Percentiles rank a stretch among this genome's conserved stretches.
phyloP scores from a whole-genome alignment of 2,888 invertebrate species.

The Temnothorax unifasciatus region DNA sequence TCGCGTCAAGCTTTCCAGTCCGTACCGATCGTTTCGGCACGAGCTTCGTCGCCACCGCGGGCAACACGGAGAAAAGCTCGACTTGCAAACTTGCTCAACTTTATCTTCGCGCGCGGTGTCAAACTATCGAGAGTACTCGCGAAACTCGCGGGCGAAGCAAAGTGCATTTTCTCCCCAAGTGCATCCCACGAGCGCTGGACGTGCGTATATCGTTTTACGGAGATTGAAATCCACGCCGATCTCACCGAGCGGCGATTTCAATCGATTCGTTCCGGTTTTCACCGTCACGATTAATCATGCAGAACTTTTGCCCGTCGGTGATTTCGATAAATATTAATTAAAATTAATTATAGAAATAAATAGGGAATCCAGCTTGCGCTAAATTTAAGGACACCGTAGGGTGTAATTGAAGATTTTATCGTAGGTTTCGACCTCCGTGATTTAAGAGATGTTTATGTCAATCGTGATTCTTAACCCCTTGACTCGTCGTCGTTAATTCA shows the following conservation, averaged over 20 bases:
- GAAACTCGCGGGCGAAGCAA: conserved; percentile 8
- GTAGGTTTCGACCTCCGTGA: conserved; percentile 17
- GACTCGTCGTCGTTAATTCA: not conserved
- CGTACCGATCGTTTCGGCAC: conserved; percentile 3
- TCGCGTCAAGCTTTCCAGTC: conserved; percentile 15
- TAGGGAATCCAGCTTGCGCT: no score
- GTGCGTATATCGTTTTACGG: conserved; percentile 32
- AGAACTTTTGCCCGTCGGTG: not conserved
- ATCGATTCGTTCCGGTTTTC: not conserved
- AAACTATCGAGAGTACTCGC: conserved; percentile 30
- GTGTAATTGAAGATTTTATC: not conserved
- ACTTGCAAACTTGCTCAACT: conserved; percentile 46
- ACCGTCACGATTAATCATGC: not conserved
- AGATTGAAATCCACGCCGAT: conserved; percentile 11
- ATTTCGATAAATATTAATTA: not conserved
- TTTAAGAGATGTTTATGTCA: not conserved
- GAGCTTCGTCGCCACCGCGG: not conserved
- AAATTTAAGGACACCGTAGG: not conserved
- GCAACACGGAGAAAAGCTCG: conserved; percentile 10
- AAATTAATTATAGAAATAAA: not conserved
- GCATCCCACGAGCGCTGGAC: not conserved
- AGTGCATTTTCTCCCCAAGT: conserved; percentile 21
- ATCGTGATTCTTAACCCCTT: conserved; percentile 11
- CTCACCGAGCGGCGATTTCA: not conserved
- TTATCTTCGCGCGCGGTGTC: conserved; percentile 9